A percentile compares a stretch with the other conserved stretches of the same genome.
Conservation (phyloP, 2,113 vertebrate species). For the Proterorhinus semilunaris region DNA sequence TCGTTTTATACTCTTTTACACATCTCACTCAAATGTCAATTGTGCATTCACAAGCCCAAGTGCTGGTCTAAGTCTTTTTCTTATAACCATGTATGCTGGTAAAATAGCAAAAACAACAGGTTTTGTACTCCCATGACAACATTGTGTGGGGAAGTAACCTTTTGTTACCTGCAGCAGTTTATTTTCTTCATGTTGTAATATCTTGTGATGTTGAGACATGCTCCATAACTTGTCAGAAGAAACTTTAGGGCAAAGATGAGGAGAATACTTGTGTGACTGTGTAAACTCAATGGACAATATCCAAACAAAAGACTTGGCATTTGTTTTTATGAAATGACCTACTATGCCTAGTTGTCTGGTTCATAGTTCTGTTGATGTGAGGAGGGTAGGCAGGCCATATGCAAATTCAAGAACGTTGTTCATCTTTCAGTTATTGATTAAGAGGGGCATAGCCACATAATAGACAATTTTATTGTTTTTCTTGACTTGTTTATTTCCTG, state of each 20-base stretch:
- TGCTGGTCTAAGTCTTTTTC: neutral
- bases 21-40: neutral
- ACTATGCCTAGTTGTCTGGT: too few species aligned
- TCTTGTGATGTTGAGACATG: constrained; percentile 6
- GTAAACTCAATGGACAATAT: neutral
- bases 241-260: neutral
- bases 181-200: constrained; percentile 16
- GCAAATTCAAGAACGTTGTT: too few species aligned
- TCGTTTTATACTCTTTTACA: neutral
- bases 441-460: too few species aligned
- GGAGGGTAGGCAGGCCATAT: too few species aligned
- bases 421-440: too few species aligned
- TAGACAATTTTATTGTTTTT: too few species aligned
- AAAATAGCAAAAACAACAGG: neutral
- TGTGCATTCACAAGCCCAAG: neutral
- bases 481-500: too few species aligned
- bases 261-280: neutral
- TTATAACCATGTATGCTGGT: neutral
- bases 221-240: constrained; percentile 12
- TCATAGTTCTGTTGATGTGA: too few species aligned
- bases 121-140: neutral
- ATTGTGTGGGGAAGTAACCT: neutral
- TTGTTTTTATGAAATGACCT: too few species aligned
- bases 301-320: too few species aligned
- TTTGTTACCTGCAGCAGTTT: neutral